These are phyloP conservation scores for Silurus meridionalis DNA, from an alignment of 2,113 vertebrate species.

Conservation along the genomic window DNA sequence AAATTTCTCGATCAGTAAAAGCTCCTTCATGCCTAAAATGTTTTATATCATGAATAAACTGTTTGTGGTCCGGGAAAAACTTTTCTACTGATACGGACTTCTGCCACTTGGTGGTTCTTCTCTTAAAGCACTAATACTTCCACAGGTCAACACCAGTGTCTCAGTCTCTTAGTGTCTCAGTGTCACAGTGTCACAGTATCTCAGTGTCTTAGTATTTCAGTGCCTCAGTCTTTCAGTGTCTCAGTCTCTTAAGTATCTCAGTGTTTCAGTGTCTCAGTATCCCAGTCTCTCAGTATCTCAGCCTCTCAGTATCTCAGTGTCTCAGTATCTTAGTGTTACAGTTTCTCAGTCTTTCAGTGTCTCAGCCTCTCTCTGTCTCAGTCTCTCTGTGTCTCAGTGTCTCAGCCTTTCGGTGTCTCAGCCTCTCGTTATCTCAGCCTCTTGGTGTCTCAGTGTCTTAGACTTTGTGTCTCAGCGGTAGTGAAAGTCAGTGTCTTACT, in stretches of 20 bases:
- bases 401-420: not conserved
- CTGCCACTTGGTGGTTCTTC: not conserved
- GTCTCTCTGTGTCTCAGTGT: not conserved
- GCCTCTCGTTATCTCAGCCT: not conserved
- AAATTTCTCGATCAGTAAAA: no score
- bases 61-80: no score
- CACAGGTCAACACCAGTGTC: not conserved
- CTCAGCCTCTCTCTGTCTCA: not conserved
- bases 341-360: not conserved
- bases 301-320: no score
- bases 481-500: not conserved
- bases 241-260: not conserved
- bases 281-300: not conserved
- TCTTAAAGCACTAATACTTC: not conserved
- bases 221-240: no score
- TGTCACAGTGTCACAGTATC: not conserved
- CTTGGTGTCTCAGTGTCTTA: conserved; percentile 12
- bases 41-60: no score
- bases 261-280: no score
- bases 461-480: conserved; percentile 17
- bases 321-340: no score
- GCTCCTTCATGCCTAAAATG: no score
- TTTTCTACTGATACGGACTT: no score
- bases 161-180: not conserved
- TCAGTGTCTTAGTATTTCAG: not conserved